Evolutionary conservation across 1,140 invertebrate species (phyloP), one percentile per base, ranked within the genome.

Genomic region (Pseudomyrmex concolor): DNA sequence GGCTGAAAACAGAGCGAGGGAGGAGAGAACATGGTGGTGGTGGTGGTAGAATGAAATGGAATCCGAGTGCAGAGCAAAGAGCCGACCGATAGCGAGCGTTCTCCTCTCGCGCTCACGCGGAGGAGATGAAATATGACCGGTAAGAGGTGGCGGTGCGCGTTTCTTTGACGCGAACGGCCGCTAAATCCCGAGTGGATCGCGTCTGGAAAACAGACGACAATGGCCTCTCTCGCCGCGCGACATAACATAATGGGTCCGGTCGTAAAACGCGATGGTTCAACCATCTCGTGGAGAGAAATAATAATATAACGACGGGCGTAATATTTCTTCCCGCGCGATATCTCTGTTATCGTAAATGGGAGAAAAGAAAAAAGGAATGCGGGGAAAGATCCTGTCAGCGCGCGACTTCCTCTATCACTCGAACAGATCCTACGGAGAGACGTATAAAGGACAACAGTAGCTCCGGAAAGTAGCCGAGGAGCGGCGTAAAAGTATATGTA

Each of bases 111-210:
- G 43, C 22, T 25, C 22, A 2, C 25, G 25, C 25, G 25, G 3
- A 25, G 25, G 19, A 59, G 19, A n/a, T 70, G 76, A 70, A 80
- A 70, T 70, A 80, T 71, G 54, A 80, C 7, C 66, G 64, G 17
- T 19, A 19, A 54, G 73, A 51, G 12, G 48, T 8, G 57, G 22
- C 25, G 73, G 48, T 45, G 51, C 51, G 63, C 15, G 34, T 34
- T 34, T 78, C 43, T 78, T 70, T 70, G 76, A 59, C 64, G 34
- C 43, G 66, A 76, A 76, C 12, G 1, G 13, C 54, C 51, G 17
- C 22, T 70, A 70, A 70, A 80, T 71, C 54, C 43, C 19, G 25
- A 3, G 34, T 34, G 34, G 34, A 70, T 48, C 15, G 19, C 15
- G 10, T 25, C 43, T 19, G 19, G n/a, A 5, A n/a, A 45, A 67